Conservation (phyloP, 2,888 invertebrate genomes). For the Eristalinus sepulchralis region DNA sequence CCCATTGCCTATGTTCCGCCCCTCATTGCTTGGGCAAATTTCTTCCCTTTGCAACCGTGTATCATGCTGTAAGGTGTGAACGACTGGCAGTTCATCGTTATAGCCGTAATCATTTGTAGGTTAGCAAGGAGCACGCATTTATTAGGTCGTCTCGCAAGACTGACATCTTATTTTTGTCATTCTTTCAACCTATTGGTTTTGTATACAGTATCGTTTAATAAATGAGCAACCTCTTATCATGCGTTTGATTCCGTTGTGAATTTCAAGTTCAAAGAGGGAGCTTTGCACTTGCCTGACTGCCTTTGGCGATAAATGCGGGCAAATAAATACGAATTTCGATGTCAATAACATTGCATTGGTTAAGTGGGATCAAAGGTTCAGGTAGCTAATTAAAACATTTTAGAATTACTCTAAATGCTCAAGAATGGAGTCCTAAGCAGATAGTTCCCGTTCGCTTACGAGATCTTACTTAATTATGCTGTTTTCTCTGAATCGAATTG, state of each 20-base stretch:
- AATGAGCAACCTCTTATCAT: conserved; percentile 17
- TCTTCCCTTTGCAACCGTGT: not conserved
- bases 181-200: conserved; percentile 11
- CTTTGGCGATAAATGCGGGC: not conserved
- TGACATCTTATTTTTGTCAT: not conserved
- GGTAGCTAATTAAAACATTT: not conserved
- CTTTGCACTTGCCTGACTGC: not conserved
- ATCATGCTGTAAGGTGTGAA: conserved; percentile 40
- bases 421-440: too few relatives aligned
- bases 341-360: not conserved
- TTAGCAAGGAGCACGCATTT: conserved; percentile 18
- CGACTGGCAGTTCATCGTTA: conserved; percentile 26
- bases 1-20: not conserved
- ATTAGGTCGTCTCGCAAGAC: not conserved
- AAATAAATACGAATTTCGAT: not conserved
- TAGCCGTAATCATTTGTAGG: conserved; percentile 17
- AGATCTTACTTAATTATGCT: too few relatives aligned
- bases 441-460: too few relatives aligned
- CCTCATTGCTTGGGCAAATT: not conserved
- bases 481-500: too few relatives aligned
- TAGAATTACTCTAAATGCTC: too few relatives aligned
- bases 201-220: conserved; percentile 1
- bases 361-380: not conserved
- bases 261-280: not conserved
- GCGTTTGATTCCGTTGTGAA: not conserved